Evolutionary conservation across 2,888 invertebrate genomes (phyloP), one percentile per base, ranked within the genome.

Genomic region (Operophtera brumata): DNA sequence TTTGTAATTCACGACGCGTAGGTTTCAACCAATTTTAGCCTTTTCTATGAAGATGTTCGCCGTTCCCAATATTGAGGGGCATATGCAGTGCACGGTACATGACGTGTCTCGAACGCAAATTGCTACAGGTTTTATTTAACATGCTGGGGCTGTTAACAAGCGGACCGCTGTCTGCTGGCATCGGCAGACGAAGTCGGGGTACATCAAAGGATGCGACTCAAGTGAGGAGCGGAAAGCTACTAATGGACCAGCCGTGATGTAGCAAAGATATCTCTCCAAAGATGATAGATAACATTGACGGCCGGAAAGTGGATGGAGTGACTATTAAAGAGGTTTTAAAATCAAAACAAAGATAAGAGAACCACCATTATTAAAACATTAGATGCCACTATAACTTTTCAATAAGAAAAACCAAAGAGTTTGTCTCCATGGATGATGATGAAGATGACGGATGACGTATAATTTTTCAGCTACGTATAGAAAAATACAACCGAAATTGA

Each of bases 101-200:
- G 74, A 75, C 83, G 85, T 84, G 84, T 74, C 64, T 63, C 61
- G 85, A 82, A 82, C 78, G 65, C 79, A 78, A 85, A 87, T 84
- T 78, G 76, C 69, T 78, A 73, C 74, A 77, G 71, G 76, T 79
- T 80, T 79, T 75, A 71, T 75, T 75, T 66, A 73, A 75, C 68
- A 68, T 57, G 63, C 54, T 35, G 64, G 60, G 62, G 68, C 64
- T 70, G 70, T 69, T 78, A 78, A 79, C 76, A 79, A 80, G 77
- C 75, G 74, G 62, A 64, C 71, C 75, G 76, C 78, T 80, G 84
- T 82, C 79, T 78, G 75, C 64, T 61, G 57, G 66, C 65, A 62
- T 42, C 61, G 59, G 51, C 46, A 62, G 63, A 64, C 67, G 65
- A 62, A 67, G 59, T 66, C 66, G 68, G 66, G 68, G 66, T 62